Base-by-base conservation (phyloP, 2,888 invertebrate species). In the Drosophila hamatofila region DNA sequence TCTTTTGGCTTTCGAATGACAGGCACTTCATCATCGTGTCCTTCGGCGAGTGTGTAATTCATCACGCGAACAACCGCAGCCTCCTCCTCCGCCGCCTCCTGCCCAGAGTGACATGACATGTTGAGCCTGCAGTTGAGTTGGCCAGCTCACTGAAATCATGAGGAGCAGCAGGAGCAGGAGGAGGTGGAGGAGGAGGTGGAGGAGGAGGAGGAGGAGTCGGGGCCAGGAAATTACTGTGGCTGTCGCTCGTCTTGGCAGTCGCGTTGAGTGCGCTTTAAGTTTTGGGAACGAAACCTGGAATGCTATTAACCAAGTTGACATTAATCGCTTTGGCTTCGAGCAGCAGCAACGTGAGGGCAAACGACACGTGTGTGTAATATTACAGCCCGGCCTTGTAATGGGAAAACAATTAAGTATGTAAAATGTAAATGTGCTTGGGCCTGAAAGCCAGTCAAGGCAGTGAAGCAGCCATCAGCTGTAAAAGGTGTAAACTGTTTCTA, bases 31-130 rank as follows among this genome's bases (percentile, higher is more conserved):
- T 86, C 85, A 86, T 88, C 86, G 76, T 81, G 88, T 87, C 88
- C 86, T 87, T 87, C 90, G 83, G 86, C 88, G 86, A 83, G 88
- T 85, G 81, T 87, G 86, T 87, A 87, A 87, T 87, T 89, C 86
- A 87, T 87, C 86, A 87, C 90, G 90, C 86, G 90, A 89, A 88
- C 86, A 88, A 88, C 90, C 90, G 77, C 86, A 89, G 73, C 81
- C 72, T 74, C 79, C 39, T 6, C 16, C 41, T 33, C 35, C 14
- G 1, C 1, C 7, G 14, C 44, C 44, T 8, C 23, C 44, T 16
- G n/a, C 39, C 23, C 44, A 0, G 25, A 64, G 49, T 70, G 81
- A 86, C 88, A 77, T 89, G 89, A 85, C 84, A 85, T 87, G 84
- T 87, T 85, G 89, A 85, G 84, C 84, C 84, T 83, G 88, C 84